phyloP scores from a whole-genome alignment of 2,797 vertebrate species.

The Danio tinwini region DNA sequence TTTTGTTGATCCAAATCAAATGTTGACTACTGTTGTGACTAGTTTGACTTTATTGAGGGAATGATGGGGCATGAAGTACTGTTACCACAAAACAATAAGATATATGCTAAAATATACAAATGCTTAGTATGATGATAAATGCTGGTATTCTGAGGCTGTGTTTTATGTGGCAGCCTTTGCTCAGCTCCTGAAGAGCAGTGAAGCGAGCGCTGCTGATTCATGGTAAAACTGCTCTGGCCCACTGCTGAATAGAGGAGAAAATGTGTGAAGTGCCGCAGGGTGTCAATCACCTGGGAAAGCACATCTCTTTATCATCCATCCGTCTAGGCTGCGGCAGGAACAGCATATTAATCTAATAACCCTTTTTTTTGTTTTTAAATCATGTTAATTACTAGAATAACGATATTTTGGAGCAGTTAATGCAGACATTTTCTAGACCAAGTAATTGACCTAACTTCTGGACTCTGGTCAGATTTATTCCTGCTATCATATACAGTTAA shows the following conservation, averaged over 20 bases:
- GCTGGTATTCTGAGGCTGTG: too few species aligned
- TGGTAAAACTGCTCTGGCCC: constrained; percentile 18
- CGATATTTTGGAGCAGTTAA: too few species aligned
- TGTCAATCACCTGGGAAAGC: constrained; percentile 19
- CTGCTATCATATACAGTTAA: too few species aligned
- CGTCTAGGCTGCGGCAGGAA: neutral
- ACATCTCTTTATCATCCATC: neutral
- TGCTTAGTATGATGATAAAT: neutral
- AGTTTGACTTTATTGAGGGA: neutral
- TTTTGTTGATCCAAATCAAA: too few species aligned
- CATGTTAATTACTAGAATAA: neutral
- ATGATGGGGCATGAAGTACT: neutral
- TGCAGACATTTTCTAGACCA: too few species aligned
- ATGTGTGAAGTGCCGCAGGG: neutral
- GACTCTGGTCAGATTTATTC: too few species aligned
- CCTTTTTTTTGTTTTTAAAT: neutral
- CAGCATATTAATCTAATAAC: neutral
- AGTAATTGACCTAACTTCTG: too few species aligned
- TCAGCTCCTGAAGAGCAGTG: constrained; percentile 6
- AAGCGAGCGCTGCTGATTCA: constrained; percentile 32
- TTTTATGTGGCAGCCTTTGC: constrained; percentile 3
- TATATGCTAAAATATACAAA: constrained; percentile 14
- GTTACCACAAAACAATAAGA: neutral
- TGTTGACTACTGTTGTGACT: too few species aligned
- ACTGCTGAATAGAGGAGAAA: constrained; percentile 20